A percentile compares a stretch with the other conserved stretches of the same genome.
Evolutionary conservation across 2,888 invertebrate genomes (phyloP).

Genomic region (Zhengitettix transpicula): DNA sequence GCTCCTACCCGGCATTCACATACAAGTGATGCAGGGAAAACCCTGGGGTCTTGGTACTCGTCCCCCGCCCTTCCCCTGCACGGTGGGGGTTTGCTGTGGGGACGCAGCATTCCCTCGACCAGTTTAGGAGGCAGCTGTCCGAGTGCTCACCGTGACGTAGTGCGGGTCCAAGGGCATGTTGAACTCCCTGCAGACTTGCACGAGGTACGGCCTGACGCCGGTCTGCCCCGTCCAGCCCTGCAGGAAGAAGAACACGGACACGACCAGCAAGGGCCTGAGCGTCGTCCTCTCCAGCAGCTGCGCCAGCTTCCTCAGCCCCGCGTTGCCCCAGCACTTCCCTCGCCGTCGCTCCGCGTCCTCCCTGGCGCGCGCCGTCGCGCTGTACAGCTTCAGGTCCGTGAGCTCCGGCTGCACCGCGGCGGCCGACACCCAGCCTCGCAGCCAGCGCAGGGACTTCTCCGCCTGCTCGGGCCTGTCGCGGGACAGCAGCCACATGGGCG

Average conservation of each 20-base stretch:
- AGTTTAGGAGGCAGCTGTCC: too few species aligned
- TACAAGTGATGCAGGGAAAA: too few species aligned
- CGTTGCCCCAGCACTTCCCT: neutral
- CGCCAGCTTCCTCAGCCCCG: neutral
- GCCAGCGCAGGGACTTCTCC: neutral
- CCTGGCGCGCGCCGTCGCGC: neutral
- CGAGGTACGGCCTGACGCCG: neutral
- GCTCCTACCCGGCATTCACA: too few species aligned
- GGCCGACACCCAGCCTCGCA: neutral
- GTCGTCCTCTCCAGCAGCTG: neutral
- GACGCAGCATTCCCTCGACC: too few species aligned
- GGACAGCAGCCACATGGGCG: slow-evolving; percentile 1
- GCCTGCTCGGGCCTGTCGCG: neutral
- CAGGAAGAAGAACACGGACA: neutral
- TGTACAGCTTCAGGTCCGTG: neutral
- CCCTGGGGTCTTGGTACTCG: too few species aligned
- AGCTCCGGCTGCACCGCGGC: neutral
- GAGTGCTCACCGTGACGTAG: too few species aligned
- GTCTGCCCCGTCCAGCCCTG: neutral
- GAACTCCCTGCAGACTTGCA: neutral
- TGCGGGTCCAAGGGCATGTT: neutral
- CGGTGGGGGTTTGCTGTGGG: too few species aligned
- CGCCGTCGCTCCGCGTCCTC: neutral
- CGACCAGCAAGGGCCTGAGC: neutral
- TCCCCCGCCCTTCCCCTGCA: too few species aligned